phyloP scores from a whole-genome alignment of 2,797 vertebrate genomes.

The Leptoclinus maculatus region DNA sequence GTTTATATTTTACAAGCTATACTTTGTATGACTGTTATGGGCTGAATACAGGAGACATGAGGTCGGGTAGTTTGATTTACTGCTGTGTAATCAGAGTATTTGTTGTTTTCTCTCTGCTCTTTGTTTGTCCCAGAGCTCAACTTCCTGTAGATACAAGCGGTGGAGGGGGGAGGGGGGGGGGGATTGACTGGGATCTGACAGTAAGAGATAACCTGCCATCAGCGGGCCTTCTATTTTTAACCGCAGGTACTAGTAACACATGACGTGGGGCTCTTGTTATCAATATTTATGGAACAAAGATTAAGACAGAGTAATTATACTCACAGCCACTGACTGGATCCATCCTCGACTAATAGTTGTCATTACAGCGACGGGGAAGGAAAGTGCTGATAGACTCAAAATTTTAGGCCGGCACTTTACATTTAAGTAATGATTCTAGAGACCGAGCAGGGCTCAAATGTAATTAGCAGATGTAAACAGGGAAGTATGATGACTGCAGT shows the following conservation, averaged over 20 bases:
- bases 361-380: constrained; percentile 75
- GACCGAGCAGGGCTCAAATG: constrained; percentile 80
- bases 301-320: constrained; percentile 84
- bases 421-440: constrained; percentile 86
- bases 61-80: constrained; percentile 35
- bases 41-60: constrained; percentile 2
- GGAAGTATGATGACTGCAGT: constrained; percentile 64
- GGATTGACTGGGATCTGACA: constrained; percentile 63
- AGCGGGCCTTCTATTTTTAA: constrained; percentile 83
- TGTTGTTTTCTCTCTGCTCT: constrained; percentile 66
- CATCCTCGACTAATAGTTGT: constrained; percentile 83
- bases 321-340: constrained; percentile 71
- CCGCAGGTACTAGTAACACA: constrained; percentile 83
- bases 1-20: not conserved
- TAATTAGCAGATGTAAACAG: constrained; percentile 83
- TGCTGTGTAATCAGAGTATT: constrained; percentile 58
- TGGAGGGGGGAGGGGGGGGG: constrained; percentile 39
- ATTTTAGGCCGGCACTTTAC: constrained; percentile 77
- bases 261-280: constrained; percentile 85
- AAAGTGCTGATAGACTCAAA: constrained; percentile 83
- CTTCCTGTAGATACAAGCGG: constrained; percentile 74
- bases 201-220: constrained; percentile 77
- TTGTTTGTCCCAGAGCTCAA: constrained; percentile 68
- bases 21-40: constrained; percentile 14
- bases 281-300: constrained; percentile 88